Conservation (phyloP, 2,888 invertebrate genomes). For the Pediacus dermestoides region DNA sequence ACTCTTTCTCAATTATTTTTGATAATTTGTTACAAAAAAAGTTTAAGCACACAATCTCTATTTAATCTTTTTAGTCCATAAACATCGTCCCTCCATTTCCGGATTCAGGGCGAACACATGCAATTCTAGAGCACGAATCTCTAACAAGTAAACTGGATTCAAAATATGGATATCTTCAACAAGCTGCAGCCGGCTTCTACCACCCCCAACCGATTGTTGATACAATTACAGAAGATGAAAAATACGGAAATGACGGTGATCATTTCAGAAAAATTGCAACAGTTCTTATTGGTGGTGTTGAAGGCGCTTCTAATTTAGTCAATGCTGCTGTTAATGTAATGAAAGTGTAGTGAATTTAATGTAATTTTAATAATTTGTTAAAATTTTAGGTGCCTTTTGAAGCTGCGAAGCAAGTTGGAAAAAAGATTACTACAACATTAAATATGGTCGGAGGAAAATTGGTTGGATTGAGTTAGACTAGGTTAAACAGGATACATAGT, state of each 20-base stretch:
- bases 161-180: slow-evolving; percentile 40
- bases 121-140: slow-evolving; percentile 40
- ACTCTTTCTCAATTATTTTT: background rate
- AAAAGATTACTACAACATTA: slow-evolving; percentile 33
- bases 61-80: background rate
- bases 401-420: slow-evolving; percentile 32
- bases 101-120: slow-evolving; percentile 40
- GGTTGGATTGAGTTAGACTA: slow-evolving; percentile 26
- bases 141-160: slow-evolving; percentile 40
- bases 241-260: slow-evolving; percentile 74
- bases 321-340: slow-evolving; percentile 44
- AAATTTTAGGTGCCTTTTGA: slow-evolving; percentile 36
- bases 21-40: background rate
- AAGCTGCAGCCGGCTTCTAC: slow-evolving; percentile 39
- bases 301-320: slow-evolving; percentile 52
- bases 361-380: slow-evolving; percentile 7
- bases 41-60: background rate
- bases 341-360: slow-evolving; percentile 9
- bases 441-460: slow-evolving; percentile 40
- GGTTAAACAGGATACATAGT: background rate
- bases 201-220: slow-evolving; percentile 69
- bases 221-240: slow-evolving; percentile 70
- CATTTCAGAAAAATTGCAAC: slow-evolving; percentile 62
- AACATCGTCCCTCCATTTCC: slow-evolving; percentile 30
- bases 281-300: slow-evolving; percentile 64